A percentile compares a stretch with the other conserved stretches of the same genome.
Evolutionary conservation across 2,113 vertebrate species (phyloP).

Genomic region (Callipepla californica): DNA sequence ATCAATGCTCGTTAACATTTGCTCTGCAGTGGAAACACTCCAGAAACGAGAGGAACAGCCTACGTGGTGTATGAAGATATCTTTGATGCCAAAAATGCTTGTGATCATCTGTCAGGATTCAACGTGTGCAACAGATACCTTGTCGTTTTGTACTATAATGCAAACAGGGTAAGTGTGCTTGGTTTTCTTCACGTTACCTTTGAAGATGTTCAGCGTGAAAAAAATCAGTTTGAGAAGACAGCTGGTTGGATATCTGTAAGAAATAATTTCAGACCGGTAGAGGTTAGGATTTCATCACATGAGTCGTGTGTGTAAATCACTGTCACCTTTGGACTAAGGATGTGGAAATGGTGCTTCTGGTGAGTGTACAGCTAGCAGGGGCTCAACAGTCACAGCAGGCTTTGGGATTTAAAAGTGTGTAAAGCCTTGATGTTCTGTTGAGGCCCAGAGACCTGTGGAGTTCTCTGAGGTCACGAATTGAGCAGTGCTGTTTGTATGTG

Average conservation of each 20-base stretch:
- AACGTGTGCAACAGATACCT: constrained; percentile 99
- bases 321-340: neutral
- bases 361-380: neutral
- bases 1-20: neutral
- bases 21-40: constrained; percentile 91
- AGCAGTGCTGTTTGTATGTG: fast-evolving
- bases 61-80: constrained; percentile 99
- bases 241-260: neutral
- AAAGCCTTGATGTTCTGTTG: fast-evolving
- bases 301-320: neutral
- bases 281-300: neutral
- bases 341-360: neutral
- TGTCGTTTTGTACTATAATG: constrained; percentile 97
- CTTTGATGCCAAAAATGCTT: constrained; percentile 98
- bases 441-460: neutral
- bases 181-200: neutral
- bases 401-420: neutral
- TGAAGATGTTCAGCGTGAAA: neutral
- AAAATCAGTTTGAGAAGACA: neutral
- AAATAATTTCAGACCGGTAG: neutral
- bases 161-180: constrained; percentile 89
- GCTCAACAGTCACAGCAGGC: neutral
- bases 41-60: constrained; percentile 95
- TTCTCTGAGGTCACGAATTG: fast-evolving
- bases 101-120: constrained; percentile 98